These are phyloP conservation scores for Stegostoma tigrinum DNA, from an alignment of 2,113 vertebrate genomes.

Conservation along the genomic window DNA sequence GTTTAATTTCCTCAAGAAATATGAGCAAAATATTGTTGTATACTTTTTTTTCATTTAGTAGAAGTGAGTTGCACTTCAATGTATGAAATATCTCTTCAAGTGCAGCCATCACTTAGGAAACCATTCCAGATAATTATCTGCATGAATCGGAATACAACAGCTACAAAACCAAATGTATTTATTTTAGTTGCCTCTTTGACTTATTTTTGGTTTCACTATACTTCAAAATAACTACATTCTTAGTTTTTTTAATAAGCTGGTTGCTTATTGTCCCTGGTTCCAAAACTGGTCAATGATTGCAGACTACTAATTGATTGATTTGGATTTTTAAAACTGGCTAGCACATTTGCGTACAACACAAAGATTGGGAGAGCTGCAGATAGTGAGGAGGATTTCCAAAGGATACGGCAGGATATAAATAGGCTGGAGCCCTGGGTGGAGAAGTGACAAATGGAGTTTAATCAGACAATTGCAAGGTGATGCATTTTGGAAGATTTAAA, in stretches of 20 bases:
- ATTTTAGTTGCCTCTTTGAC: neutral
- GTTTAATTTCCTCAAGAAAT: neutral
- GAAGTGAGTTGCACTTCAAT: neutral
- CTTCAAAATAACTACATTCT: too few species aligned
- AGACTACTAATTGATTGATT: neutral
- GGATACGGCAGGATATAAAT: too few species aligned
- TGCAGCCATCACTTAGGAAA: neutral
- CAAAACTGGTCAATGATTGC: neutral
- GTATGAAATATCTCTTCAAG: neutral
- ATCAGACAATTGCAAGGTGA: too few species aligned
- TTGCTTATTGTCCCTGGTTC: neutral
- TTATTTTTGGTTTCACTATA: neutral
- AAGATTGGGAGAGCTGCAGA: too few species aligned
- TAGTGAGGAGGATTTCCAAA: too few species aligned
- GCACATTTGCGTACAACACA: too few species aligned
- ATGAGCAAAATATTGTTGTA: neutral
- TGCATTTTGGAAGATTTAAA: too few species aligned
- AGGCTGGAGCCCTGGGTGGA: too few species aligned
- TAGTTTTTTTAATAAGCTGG: neutral
- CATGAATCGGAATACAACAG: neutral
- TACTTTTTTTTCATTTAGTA: neutral
- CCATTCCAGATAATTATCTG: neutral
- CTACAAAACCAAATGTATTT: neutral
- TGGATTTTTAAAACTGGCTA: neutral
- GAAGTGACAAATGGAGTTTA: too few species aligned